These are phyloP conservation scores for Gobio occitaniae DNA, from an alignment of 2,797 vertebrate species.

Conservation along the genomic window DNA sequence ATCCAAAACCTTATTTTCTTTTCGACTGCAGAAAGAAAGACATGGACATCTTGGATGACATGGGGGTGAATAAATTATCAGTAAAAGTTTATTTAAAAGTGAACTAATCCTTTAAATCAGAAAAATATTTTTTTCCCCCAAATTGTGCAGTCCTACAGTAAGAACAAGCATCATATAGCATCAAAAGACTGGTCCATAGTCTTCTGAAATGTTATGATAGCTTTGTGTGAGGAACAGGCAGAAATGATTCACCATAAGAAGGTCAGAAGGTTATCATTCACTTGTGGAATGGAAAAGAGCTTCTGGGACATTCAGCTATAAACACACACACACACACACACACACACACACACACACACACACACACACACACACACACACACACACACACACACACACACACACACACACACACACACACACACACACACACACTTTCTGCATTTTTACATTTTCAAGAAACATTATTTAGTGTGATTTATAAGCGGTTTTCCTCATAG, in stretches of 20 bases:
- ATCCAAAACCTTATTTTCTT: no score
- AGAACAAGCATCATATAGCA: background rate
- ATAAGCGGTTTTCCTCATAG: no score
- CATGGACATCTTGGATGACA: no score
- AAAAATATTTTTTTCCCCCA: background rate
- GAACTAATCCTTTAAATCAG: background rate
- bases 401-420: background rate
- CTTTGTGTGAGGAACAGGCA: background rate
- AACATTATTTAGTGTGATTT: no score
- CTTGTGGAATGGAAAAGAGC: background rate
- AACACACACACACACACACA: background rate
- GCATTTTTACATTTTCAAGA: no score
- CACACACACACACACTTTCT: no score
- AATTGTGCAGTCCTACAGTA: background rate
- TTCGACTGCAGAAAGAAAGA: no score
- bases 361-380: background rate
- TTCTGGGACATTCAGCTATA: background rate
- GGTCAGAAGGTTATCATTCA: background rate
- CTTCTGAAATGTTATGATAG: background rate
- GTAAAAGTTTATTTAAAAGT: no score
- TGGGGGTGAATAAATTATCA: no score
- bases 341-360: no score
- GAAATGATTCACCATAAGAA: background rate
- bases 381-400: background rate
- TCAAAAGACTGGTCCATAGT: background rate